Evolutionary conservation across 1,140 invertebrate species (phyloP).

Genomic region (Triops longicaudatus): DNA sequence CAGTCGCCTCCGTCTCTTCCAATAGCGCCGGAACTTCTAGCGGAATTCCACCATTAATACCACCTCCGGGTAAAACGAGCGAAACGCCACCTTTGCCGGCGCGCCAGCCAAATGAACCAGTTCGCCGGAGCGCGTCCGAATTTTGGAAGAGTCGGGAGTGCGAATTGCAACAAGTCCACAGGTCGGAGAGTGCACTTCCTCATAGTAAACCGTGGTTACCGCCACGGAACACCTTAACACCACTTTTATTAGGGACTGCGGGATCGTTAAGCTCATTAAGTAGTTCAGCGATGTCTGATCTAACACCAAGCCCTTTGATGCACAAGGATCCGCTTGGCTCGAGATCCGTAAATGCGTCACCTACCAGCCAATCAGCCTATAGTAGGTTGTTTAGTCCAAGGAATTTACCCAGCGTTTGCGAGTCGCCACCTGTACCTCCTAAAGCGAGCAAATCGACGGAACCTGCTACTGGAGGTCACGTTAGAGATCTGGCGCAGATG

Average conservation of each 20-base stretch:
- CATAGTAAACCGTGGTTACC: conserved; percentile 20
- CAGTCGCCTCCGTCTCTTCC: conserved; percentile 18
- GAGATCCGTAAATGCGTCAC: conserved; percentile 33
- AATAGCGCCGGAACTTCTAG: not conserved
- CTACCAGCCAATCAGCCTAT: conserved; percentile 37
- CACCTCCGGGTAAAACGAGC: not conserved
- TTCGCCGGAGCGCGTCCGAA: conserved; percentile 45
- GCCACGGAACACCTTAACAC: conserved; percentile 28
- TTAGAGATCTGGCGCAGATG: conserved; percentile 23
- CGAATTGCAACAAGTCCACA: conserved; percentile 33
- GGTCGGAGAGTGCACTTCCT: not conserved
- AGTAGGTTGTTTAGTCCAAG: not conserved
- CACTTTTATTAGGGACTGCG: conserved; percentile 32
- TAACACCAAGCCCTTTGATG: conserved; percentile 5
- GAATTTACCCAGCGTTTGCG: not conserved
- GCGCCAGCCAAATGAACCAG: conserved; percentile 36
- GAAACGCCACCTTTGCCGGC: conserved; percentile 19
- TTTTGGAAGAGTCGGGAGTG: conserved; percentile 55
- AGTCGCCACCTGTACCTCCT: not conserved
- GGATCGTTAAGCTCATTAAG: conserved; percentile 37
- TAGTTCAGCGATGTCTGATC: conserved; percentile 31
- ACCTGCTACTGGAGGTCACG: not conserved
- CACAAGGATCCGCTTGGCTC: conserved; percentile 25
- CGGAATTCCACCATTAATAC: not conserved
- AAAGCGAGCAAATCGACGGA: not conserved